Conservation (phyloP, 1,140 invertebrate species). For the Drosophila equinoxialis region DNA sequence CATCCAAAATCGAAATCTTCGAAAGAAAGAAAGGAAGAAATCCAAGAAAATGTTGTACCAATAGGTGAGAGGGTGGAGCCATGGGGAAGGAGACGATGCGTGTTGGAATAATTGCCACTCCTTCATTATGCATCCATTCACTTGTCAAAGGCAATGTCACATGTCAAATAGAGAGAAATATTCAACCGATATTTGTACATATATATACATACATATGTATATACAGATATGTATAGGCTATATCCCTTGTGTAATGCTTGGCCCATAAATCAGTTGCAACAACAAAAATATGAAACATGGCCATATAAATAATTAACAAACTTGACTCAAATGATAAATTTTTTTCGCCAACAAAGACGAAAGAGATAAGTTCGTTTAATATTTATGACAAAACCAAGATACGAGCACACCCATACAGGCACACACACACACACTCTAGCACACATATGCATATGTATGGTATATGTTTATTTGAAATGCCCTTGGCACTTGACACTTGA, state of each 20-base stretch:
- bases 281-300: constrained; percentile 60
- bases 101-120: constrained; percentile 24
- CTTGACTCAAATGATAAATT: constrained; percentile 81
- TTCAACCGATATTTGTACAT: constrained; percentile 14
- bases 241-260: constrained; percentile 19
- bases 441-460: constrained; percentile 6
- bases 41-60: no score
- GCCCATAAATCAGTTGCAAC: constrained; percentile 68
- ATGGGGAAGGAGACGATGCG: background rate
- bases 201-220: background rate
- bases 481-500: constrained; percentile 75
- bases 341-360: constrained; percentile 52
- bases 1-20: constrained; percentile 16
- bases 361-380: constrained; percentile 82
- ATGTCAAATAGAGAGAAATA: constrained; percentile 40
- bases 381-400: constrained; percentile 77
- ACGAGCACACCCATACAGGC: constrained; percentile 25
- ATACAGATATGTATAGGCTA: constrained; percentile 8
- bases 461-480: constrained; percentile 60
- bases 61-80: background rate
- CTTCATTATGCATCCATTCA: constrained; percentile 29
- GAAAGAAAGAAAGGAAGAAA: no score
- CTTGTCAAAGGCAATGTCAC: constrained; percentile 57
- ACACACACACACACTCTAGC: constrained; percentile 22
- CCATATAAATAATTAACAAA: constrained; percentile 83